Evolutionary conservation across 2,797 vertebrate genomes (phyloP).

Genomic region (Antrozous pallidus): DNA sequence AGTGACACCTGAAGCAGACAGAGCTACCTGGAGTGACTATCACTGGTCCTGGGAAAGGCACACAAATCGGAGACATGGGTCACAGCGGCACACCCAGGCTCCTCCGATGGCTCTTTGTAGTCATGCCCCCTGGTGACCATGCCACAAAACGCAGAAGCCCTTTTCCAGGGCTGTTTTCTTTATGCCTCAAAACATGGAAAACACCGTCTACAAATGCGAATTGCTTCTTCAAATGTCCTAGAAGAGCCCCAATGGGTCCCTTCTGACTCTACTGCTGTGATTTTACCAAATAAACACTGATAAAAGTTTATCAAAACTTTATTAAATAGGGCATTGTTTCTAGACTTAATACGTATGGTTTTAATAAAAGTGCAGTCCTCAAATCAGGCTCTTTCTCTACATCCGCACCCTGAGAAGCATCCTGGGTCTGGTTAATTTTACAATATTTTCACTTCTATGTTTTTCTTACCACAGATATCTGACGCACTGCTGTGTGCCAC

Average conservation of each 20-base stretch:
- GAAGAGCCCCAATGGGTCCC: background rate
- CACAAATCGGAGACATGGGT: background rate
- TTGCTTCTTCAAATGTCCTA: background rate
- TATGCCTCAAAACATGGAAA: background rate
- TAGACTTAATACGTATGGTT: background rate
- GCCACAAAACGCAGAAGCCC: background rate
- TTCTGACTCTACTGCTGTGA: background rate
- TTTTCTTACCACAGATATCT: background rate
- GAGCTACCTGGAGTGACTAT: background rate
- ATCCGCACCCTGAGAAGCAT: background rate
- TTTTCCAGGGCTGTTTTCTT: background rate
- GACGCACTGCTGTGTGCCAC: background rate
- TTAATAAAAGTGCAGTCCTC: background rate
- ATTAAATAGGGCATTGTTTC: background rate
- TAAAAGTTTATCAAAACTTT: background rate
- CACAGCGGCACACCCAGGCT: background rate
- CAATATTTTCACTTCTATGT: background rate
- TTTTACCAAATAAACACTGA: background rate
- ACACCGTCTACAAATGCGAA: background rate
- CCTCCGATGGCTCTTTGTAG: background rate
- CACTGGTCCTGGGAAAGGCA: background rate
- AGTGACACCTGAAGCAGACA: background rate
- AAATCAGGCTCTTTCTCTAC: background rate
- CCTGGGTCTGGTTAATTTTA: background rate
- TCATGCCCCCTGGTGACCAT: background rate